Conservation (phyloP, 2,888 invertebrate species). For the Hyposoter dolosus region DNA sequence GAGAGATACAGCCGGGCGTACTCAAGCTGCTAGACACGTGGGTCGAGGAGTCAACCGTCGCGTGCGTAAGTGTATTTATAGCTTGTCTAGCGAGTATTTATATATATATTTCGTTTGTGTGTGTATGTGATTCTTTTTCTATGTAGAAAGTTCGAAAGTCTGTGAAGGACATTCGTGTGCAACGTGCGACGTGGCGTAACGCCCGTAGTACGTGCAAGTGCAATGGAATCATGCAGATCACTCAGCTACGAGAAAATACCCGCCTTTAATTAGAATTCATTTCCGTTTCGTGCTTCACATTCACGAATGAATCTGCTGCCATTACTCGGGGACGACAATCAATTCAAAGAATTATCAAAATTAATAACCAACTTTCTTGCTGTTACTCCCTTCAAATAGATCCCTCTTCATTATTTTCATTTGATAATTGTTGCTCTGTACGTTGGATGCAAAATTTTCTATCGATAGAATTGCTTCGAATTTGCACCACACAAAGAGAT, state of each 20-base stretch:
- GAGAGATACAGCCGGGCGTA: conserved; percentile 60
- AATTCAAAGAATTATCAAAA: not conserved
- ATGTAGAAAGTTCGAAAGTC: conserved; percentile 34
- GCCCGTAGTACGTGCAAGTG: conserved; percentile 61
- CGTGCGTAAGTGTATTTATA: conserved; percentile 80
- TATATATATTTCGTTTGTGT: not conserved
- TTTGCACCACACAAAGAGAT: too few species aligned
- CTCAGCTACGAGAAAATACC: conserved; percentile 44
- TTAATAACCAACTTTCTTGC: not conserved
- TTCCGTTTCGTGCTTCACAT: conserved; percentile 51
- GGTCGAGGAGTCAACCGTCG: conserved; percentile 77
- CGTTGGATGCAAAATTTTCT: not conserved
- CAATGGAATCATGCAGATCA: conserved; percentile 62
- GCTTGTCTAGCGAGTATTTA: conserved; percentile 69
- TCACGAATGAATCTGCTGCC: conserved; percentile 15
- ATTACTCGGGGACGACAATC: not conserved
- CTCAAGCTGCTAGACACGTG: conserved; percentile 81
- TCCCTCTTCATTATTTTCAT: not conserved
- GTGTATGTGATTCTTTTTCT: conserved; percentile 22
- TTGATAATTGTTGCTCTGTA: not conserved
- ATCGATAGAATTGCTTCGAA: too few species aligned
- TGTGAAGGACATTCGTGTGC: conserved; percentile 59
- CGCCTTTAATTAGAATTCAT: conserved; percentile 66
- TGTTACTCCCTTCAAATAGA: not conserved
- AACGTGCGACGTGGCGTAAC: conserved; percentile 58